Percentiles rank a stretch among this genome's conserved stretches.
These are phyloP conservation scores for Brienomyrus longianalis DNA, from an alignment of 2,113 vertebrate species.

Conservation along the genomic window DNA sequence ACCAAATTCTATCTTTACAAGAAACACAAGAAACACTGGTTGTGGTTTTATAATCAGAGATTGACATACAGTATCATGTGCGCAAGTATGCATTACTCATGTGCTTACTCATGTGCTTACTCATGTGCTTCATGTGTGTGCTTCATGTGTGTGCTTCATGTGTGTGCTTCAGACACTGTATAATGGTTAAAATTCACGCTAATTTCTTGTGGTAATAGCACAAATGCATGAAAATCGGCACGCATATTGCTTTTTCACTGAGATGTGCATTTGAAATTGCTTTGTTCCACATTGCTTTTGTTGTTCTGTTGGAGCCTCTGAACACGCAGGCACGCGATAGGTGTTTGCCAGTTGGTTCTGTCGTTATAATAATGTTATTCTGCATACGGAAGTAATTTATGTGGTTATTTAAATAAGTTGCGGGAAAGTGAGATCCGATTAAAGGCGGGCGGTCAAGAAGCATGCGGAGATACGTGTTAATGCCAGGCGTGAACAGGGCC, in stretches of 20 bases:
- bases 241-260: neutral
- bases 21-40: too few relatives aligned
- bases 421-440: too few relatives aligned
- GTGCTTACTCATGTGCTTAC: neutral
- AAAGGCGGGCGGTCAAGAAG: too few relatives aligned
- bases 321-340: neutral
- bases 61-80: neutral
- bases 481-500: neutral
- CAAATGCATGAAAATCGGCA: neutral
- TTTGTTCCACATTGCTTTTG: neutral
- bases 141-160: neutral
- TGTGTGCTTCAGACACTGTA: neutral
- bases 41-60: neutral
- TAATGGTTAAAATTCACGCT: neutral
- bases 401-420: too few relatives aligned
- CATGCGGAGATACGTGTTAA: neutral
- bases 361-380: neutral
- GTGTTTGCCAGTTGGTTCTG: neutral
- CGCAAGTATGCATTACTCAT: neutral
- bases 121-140: neutral
- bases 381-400: too few relatives aligned
- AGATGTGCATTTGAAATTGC: neutral
- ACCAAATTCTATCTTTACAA: neutral
- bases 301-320: neutral
- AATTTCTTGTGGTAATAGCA: neutral